Base-by-base conservation (phyloP, 1,140 invertebrate genomes). In the Camponotus pennsylvanicus region DNA sequence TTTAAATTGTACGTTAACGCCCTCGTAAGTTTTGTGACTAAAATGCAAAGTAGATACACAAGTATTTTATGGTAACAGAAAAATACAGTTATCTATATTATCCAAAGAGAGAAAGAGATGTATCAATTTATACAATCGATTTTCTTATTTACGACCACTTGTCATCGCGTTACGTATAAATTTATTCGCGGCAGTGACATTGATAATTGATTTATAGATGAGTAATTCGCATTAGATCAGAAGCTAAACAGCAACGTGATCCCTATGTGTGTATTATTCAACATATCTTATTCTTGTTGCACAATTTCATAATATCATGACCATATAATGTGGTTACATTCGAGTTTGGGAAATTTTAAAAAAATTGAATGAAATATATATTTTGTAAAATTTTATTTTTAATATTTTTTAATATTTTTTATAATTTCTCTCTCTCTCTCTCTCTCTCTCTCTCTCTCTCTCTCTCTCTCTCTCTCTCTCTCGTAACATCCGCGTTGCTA, bases 111-210 rank as follows among this genome's bases (percentile, higher is more conserved):
- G 3, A 63, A 27, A 27, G 21, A 13, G 2, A 63, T n/a, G 6
- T 21, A 45, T 45, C 0, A 40, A 27, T 27, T 89, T 89, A 45
- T 82, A 82, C 63, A 86, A 88, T 80, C 52, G 21, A 42, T 49
- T 27, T 18, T 57, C 1, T 18, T 77, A 70, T 88, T 84, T 8
- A 69, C 32, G 55, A 13, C 15, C 63, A 61, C 32, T 27, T 88
- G 76, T 86, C 76, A 76, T 57, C 63, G 55, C 6, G 37, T 89
- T 89, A 71, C 88, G 77, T 86, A 49, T 37, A 13, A 63, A 45
- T 89, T 86, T 89, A 89, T 89, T 89, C 70, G 42, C 52, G 85
- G 57, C 63, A 85, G 42, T 90, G 77, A 89, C 88, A 90, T 89
- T 85, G 88, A 40, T 34, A 55, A 70, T 45, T 27, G 27, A 52